Conservation (phyloP, 2,113 vertebrate species). For the Gulo gulo region DNA sequence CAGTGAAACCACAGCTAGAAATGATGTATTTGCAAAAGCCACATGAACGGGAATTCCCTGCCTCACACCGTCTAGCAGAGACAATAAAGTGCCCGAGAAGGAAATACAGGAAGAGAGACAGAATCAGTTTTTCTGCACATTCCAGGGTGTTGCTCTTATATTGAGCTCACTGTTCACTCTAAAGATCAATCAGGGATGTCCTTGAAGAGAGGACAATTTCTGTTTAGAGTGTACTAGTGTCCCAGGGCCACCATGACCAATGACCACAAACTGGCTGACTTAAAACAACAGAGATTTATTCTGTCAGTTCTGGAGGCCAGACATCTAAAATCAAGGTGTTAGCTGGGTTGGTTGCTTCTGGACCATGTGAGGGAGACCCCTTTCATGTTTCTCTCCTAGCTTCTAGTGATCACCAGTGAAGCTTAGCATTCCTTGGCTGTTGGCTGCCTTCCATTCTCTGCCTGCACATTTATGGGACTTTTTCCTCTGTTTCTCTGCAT, state of each 20-base stretch:
- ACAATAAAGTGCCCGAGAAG: background rate
- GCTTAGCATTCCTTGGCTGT: background rate
- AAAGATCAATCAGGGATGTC: background rate
- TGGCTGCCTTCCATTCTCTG: too few species aligned
- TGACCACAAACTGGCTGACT: background rate
- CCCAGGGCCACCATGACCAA: background rate
- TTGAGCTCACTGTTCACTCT: background rate
- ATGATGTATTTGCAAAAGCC: background rate
- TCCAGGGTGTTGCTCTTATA: background rate
- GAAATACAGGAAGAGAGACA: background rate
- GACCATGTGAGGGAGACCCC: background rate
- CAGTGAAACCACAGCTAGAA: background rate
- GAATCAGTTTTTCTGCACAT: background rate
- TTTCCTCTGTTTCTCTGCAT: too few species aligned
- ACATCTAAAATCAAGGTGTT: too few species aligned
- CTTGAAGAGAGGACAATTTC: background rate
- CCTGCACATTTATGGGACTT: background rate
- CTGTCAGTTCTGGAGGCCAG: background rate
- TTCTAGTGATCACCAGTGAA: background rate
- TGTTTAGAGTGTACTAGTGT: background rate
- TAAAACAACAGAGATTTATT: background rate
- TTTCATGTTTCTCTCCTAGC: background rate
- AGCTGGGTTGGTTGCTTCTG: background rate
- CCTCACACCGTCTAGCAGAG: too few species aligned
- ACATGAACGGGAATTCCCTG: background rate